phyloP scores from a whole-genome alignment of 2,888 invertebrate genomes.

The Orthonevra nobilis region DNA sequence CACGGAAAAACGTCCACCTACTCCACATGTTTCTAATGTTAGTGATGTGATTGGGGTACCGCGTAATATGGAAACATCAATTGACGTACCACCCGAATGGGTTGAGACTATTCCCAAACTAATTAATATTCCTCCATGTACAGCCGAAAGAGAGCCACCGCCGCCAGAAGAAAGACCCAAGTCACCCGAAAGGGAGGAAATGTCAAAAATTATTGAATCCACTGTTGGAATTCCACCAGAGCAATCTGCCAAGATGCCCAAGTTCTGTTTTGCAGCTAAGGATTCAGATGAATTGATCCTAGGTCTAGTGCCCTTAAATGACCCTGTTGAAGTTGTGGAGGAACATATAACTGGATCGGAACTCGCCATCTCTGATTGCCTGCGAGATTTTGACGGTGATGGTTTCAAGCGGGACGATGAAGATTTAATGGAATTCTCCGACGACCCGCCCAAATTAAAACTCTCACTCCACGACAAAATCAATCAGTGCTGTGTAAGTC shows the following conservation, averaged over 20 bases:
- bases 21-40: background rate
- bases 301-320: slow-evolving; percentile 26
- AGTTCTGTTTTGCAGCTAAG: slow-evolving; percentile 50
- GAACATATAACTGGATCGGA: slow-evolving; percentile 32
- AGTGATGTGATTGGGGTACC: background rate
- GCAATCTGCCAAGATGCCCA: slow-evolving; percentile 48
- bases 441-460: background rate
- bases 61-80: background rate
- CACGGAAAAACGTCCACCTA: background rate
- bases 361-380: background rate
- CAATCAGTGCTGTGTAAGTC: slow-evolving; percentile 54
- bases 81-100: slow-evolving; percentile 34
- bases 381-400: slow-evolving; percentile 1
- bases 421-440: no score
- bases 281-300: slow-evolving; percentile 51
- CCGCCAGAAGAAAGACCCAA: background rate
- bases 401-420: slow-evolving; percentile 33
- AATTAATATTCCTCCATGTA: background rate
- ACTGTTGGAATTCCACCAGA: slow-evolving; percentile 43
- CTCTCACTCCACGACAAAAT: background rate
- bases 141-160: background rate
- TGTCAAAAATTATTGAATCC: slow-evolving; percentile 45
- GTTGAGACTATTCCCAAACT: slow-evolving; percentile 19
- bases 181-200: slow-evolving; percentile 16
- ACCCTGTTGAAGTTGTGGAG: background rate